Base-by-base conservation (phyloP, 2,888 invertebrate genomes). In the Chrysolina oricalcia region DNA sequence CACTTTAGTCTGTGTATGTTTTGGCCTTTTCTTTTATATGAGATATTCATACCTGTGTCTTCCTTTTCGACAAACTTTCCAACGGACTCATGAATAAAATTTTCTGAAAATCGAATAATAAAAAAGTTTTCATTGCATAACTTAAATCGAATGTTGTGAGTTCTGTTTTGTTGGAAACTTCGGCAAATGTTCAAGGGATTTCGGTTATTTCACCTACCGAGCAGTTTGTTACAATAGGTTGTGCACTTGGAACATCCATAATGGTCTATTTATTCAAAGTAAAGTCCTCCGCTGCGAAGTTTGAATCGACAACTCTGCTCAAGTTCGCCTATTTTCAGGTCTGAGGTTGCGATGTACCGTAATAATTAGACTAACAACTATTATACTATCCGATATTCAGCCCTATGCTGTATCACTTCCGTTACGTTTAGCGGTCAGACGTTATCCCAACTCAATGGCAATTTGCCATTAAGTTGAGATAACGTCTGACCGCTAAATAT, bases 121-220 rank as follows among this genome's bases (percentile, higher is more conserved):
- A 48, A 27, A 48, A 15, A 48, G 15, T 5, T 48, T 15, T 48
- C 46, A 15, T 17, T 17, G 8, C 15, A 48, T 48, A 48, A 17
- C 17, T 48, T 53, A 19, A 17, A 2, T 9, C n/a, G n/a, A n/a
- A 11, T 10, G 10, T 19, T 53, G 53, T 19, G 17, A 53, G 17
- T 53, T 17, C 19, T n/a, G 19, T 19, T 53, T 13, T 53, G 53
- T 53, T 53, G 53, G 19, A 19, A 53, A 53, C 53, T 53, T 53
- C 19, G 19, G 53, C 19, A 19, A 53, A 19, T 19, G 53, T 53
- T 53, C 21, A 53, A 10, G 11, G 53, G 53, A 53, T 17, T 53
- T 19, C 53, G 17, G 19, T 53, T 43, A 10, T 53, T 53, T 19
- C 21, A 17, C 53, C 9, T 53, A 10, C 53, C 19, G 19, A 19